phyloP scores from a whole-genome alignment of 2,888 invertebrate genomes.

The Mesodorylaimus sp. region DNA sequence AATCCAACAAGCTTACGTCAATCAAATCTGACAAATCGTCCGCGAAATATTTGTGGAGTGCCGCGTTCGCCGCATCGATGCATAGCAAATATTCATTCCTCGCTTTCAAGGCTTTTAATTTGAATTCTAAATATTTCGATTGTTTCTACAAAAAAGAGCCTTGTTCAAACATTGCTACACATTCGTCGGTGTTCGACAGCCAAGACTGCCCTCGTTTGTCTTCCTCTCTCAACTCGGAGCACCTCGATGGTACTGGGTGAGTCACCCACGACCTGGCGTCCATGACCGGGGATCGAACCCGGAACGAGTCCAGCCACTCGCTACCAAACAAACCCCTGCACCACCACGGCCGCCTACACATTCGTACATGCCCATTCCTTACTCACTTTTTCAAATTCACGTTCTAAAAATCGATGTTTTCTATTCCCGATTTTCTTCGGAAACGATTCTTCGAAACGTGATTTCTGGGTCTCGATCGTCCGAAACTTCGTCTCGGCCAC shows the following conservation, averaged over 20 bases:
- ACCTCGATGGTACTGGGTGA: too few relatives aligned
- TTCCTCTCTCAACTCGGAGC: too few relatives aligned
- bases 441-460: slow-evolving; percentile 44
- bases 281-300: too few relatives aligned
- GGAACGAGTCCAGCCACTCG: too few relatives aligned
- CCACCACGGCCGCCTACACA: too few relatives aligned
- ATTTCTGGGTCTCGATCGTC: slow-evolving; percentile 58
- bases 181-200: too few relatives aligned
- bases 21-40: slow-evolving; percentile 87
- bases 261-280: too few relatives aligned
- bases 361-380: too few relatives aligned
- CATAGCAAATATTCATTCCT: slow-evolving; percentile 82
- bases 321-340: too few relatives aligned
- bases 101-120: slow-evolving; percentile 70
- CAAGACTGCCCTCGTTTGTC: too few relatives aligned
- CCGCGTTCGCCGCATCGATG: slow-evolving; percentile 82
- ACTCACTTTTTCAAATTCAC: slow-evolving; percentile 67
- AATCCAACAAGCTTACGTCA: slow-evolving; percentile 57
- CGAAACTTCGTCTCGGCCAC: slow-evolving; percentile 67
- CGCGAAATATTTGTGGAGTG: slow-evolving; percentile 85
- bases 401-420: slow-evolving; percentile 59
- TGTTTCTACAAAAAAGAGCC: slow-evolving; percentile 58
- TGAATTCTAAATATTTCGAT: slow-evolving; percentile 66
- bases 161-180: too few relatives aligned
- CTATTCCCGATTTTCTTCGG: slow-evolving; percentile 41